Base-by-base conservation (phyloP, 2,888 invertebrate species). In the Nemapogon koenigi region DNA sequence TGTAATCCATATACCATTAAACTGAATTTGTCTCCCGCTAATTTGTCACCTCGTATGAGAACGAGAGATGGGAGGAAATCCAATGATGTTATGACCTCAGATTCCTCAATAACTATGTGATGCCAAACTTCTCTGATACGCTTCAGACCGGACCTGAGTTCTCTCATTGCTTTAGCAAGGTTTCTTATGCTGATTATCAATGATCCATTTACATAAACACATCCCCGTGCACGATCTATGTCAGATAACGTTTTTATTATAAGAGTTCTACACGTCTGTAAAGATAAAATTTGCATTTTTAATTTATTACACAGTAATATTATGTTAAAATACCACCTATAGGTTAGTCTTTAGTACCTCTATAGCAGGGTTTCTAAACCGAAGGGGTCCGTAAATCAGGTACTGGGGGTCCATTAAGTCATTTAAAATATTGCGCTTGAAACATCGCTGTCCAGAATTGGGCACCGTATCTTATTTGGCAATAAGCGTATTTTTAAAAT, bases 161-260 rank as follows among this genome's bases (percentile, higher is more conserved):
- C 86, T 19, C 80, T 65, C 45, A 81, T 70, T 18, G 66, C 71
- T 44, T 78, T 70, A 1, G 71, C 56, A 16, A 62, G 59, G 59
- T 44, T 81, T 80, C 52, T 82, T 64, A 79, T 43, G 26, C 64
- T 64, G 15, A 94, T 89, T 39, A 82, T 84, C 17, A 97, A 65
- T 4, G 86, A 85, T 0, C 93, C 92, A 25, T 87, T 83, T 15
- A 97, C 84, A 41, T 86, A 83, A 2, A 91, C 90, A 55, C 96
- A 97, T 8, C 86, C 89, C 33, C 82, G 83, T 14, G 90, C 75
- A 2, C 64, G 65, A 54, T 90, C 86, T 0, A 90, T 87, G 26
- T 84, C 78, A 4, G 82, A 80, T 31, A 91, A 67, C 42, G 85
- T 85, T 41, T 84, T 83, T 6, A 95, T 81, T 3, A 62, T 53